A percentile compares a stretch with the other conserved stretches of the same genome.
phyloP scores from a whole-genome alignment of 2,888 invertebrate species.

The Cyclophora albipunctata region DNA sequence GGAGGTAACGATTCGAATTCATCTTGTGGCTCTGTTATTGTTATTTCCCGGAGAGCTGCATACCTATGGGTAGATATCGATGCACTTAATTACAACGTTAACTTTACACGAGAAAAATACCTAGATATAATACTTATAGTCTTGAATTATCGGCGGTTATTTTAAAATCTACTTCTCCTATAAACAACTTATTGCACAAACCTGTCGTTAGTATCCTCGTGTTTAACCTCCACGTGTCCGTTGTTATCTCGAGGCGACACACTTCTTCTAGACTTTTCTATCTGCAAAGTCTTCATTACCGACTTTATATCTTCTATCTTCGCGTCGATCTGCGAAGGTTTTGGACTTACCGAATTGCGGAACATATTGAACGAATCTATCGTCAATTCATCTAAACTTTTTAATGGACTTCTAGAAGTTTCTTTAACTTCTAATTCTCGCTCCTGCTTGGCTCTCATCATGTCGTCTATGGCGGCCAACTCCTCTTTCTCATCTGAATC shows the following conservation, averaged over 20 bases:
- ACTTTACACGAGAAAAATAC: too few relatives aligned
- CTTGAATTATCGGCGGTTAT: too few relatives aligned
- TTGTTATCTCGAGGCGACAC: constrained; percentile 64
- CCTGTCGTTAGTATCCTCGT: constrained; percentile 75
- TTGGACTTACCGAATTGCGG: constrained; percentile 61
- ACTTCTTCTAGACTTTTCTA: constrained; percentile 52
- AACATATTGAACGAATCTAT: constrained; percentile 62
- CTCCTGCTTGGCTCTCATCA: constrained; percentile 43
- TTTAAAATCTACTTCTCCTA: too few relatives aligned
- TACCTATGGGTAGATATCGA: constrained; percentile 52
- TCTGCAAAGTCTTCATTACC: constrained; percentile 62
- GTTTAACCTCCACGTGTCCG: constrained; percentile 50
- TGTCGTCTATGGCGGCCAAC: constrained; percentile 44
- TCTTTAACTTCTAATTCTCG: constrained; percentile 41
- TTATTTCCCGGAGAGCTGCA: constrained; percentile 86
- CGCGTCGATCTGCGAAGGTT: constrained; percentile 56
- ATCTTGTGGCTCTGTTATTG: constrained; percentile 77
- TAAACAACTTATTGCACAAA: constrained; percentile 6
- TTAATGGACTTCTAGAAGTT: constrained; percentile 50
- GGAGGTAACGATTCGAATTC: constrained; percentile 69
- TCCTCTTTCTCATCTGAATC: constrained; percentile 60
- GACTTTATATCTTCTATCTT: constrained; percentile 67
- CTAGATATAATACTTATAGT: too few relatives aligned
- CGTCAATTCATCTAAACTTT: constrained; percentile 56
- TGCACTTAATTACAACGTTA: too few relatives aligned